Evolutionary conservation across 2,888 invertebrate species (phyloP).

Genomic region (Calliopum simillimum): DNA sequence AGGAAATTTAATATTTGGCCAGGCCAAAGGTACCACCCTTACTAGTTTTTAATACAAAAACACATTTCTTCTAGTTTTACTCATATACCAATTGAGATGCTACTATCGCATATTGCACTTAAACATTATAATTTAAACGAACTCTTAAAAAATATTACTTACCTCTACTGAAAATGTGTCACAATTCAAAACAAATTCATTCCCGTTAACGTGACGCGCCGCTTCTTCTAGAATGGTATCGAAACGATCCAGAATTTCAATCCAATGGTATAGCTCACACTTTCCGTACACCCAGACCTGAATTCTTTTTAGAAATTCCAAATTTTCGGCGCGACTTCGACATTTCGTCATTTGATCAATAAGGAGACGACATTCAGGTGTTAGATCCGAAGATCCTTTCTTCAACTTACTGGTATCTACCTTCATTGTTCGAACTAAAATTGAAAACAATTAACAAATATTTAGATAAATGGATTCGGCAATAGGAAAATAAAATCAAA

Average conservation of each 20-base stretch:
- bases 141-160: conserved; percentile 50
- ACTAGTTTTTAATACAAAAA: too few relatives aligned
- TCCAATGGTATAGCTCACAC: conserved; percentile 89
- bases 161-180: conserved; percentile 76
- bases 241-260: conserved; percentile 82
- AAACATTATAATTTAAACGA: too few relatives aligned
- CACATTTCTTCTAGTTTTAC: too few relatives aligned
- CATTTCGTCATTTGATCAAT: conserved; percentile 79
- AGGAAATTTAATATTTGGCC: too few relatives aligned
- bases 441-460: background rate
- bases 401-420: conserved; percentile 84
- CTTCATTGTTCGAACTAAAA: conserved; percentile 73
- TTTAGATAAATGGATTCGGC: background rate
- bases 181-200: conserved; percentile 72
- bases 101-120: too few relatives aligned
- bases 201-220: conserved; percentile 66
- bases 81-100: too few relatives aligned
- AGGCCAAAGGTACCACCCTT: too few relatives aligned
- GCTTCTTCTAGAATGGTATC: conserved; percentile 81
- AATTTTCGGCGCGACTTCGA: conserved; percentile 74
- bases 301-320: conserved; percentile 76
- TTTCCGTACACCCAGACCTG: conserved; percentile 88
- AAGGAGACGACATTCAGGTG: conserved; percentile 80
- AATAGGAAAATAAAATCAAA: too few relatives aligned
- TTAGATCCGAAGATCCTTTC: conserved; percentile 86